Conservation (phyloP, 2,888 invertebrate genomes). For the Drosophila melanocephala region DNA sequence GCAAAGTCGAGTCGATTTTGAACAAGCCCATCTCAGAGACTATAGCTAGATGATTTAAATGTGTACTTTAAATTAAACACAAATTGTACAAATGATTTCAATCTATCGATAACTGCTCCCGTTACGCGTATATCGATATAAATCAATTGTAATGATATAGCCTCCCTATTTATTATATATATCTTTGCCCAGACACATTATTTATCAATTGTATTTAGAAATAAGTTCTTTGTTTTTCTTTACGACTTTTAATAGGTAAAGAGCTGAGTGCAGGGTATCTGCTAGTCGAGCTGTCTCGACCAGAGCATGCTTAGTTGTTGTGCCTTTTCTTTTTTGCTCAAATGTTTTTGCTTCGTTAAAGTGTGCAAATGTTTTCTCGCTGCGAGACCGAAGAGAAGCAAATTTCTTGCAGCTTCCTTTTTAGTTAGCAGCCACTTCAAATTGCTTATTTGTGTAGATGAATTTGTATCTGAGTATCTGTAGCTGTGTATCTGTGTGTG, state of each 20-base stretch:
- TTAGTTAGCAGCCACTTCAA: slow-evolving; percentile 61
- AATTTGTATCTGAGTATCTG: slow-evolving; percentile 32
- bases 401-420: slow-evolving; percentile 57
- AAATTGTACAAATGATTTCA: background rate
- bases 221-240: fast-evolving
- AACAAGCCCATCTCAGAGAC: background rate
- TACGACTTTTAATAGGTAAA: fast-evolving
- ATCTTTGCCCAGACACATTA: background rate
- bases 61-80: background rate
- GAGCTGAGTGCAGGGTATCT: background rate
- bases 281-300: background rate
- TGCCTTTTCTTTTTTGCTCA: slow-evolving; percentile 43
- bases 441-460: slow-evolving; percentile 59
- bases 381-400: slow-evolving; percentile 59
- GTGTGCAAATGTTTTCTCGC: slow-evolving; percentile 78
- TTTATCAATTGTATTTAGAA: fast-evolving
- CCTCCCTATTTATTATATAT: too few species aligned
- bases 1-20: background rate
- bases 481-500: slow-evolving; percentile 38
- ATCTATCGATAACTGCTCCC: background rate
- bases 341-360: slow-evolving; percentile 77
- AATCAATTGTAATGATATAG: background rate
- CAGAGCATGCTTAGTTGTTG: slow-evolving; percentile 22
- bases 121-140: background rate
- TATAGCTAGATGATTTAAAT: background rate